Evolutionary conservation across 2,888 invertebrate species (phyloP).

Genomic region (Acanthosepion pharaonis): DNA sequence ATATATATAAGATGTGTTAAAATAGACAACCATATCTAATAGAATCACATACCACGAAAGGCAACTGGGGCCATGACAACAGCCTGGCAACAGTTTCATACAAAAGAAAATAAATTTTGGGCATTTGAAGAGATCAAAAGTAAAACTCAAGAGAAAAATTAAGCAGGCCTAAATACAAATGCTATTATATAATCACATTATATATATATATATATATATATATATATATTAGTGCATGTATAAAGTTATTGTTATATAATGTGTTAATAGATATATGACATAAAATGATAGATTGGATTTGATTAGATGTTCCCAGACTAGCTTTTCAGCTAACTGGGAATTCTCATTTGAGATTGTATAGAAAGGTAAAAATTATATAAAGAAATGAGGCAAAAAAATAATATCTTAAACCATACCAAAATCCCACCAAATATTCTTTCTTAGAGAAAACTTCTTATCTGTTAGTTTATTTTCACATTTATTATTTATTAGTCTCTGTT

Average conservation of each 20-base stretch:
- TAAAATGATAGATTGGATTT: conserved; percentile 15
- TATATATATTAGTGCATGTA: neutral
- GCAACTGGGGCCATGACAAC: neutral
- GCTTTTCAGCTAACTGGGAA: neutral
- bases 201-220: neutral
- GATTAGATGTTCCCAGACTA: neutral
- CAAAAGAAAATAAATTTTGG: conserved; percentile 9
- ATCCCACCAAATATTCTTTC: neutral
- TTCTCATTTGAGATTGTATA: neutral
- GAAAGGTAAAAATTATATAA: neutral
- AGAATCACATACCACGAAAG: conserved; percentile 21
- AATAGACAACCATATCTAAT: conserved; percentile 33
- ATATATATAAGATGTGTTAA: neutral
- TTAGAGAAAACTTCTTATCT: neutral
- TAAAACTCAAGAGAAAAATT: neutral
- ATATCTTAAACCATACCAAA: conserved; percentile 11
- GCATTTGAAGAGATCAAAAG: neutral
- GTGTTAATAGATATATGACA: neutral
- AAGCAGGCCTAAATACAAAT: neutral
- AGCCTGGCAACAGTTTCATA: neutral
- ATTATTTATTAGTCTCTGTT: neutral
- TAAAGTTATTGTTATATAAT: neutral
- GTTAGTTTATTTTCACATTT: neutral
- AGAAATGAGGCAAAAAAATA: neutral
- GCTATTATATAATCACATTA: neutral